A percentile compares a stretch with the other conserved stretches of the same genome.
Evolutionary conservation across 1,140 invertebrate genomes (phyloP).

Genomic region (Apis laboriosa): DNA sequence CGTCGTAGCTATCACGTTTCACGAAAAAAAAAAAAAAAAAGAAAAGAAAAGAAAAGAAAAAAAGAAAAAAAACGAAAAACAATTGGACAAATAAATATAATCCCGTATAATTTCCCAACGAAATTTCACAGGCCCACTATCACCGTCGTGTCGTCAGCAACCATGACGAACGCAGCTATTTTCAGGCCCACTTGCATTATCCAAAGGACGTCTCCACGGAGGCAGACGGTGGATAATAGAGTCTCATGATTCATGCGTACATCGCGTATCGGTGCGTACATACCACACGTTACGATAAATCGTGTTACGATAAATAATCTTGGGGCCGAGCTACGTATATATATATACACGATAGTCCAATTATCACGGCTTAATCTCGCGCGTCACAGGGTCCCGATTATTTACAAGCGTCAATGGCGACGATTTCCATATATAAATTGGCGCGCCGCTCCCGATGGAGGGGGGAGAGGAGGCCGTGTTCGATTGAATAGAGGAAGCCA

Average conservation of each 20-base stretch:
- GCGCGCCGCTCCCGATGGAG: background rate
- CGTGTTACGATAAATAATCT: conserved; percentile 36
- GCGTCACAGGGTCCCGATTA: conserved; percentile 18
- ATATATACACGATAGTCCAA: conserved; percentile 32
- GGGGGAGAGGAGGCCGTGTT: background rate
- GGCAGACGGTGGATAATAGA: conserved; percentile 10
- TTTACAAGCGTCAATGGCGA: conserved; percentile 22
- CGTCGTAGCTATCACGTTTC: too few relatives aligned
- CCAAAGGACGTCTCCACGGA: conserved; percentile 22
- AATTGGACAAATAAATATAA: too few relatives aligned
- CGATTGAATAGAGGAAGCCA: conserved; percentile 24
- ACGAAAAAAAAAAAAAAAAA: too few relatives aligned
- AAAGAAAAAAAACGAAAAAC: too few relatives aligned
- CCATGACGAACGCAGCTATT: conserved; percentile 66
- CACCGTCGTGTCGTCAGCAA: conserved; percentile 44
- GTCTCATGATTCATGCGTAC: conserved; percentile 14
- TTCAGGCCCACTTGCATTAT: conserved; percentile 67
- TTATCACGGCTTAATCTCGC: conserved; percentile 46
- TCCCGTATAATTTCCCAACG: background rate
- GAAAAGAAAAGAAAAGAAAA: too few relatives aligned
- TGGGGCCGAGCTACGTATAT: background rate
- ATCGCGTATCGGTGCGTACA: too few relatives aligned
- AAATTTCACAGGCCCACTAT: conserved; percentile 52
- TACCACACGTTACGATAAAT: too few relatives aligned
- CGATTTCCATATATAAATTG: conserved; percentile 32